Percentiles rank a stretch among this genome's conserved stretches.
Evolutionary conservation across 2,113 vertebrate species (phyloP).

Genomic region (Sylvilagus bachmani): DNA sequence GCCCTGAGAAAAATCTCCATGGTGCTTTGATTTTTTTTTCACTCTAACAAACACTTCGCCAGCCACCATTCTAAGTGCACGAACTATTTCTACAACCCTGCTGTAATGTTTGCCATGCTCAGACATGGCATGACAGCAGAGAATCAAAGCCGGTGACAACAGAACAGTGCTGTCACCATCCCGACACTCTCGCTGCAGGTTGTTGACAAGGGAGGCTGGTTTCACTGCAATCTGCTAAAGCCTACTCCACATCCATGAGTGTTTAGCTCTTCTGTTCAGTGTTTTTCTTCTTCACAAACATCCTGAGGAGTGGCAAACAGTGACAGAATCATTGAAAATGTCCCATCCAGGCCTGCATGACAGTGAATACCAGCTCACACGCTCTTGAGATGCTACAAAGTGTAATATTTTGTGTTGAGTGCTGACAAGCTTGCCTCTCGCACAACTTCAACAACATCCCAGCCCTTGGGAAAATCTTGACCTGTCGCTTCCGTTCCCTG

Average conservation of each 20-base stretch:
- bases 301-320: constrained; percentile 5
- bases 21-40: not conserved
- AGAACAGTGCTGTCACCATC: not conserved
- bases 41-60: not conserved
- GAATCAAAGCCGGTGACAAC: constrained; percentile 31
- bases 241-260: not conserved
- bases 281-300: constrained; percentile 42
- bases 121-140: constrained; percentile 12
- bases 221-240: constrained; percentile 48
- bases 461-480: constrained; percentile 33
- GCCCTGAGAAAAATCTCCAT: not conserved
- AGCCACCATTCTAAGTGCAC: not conserved
- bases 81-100: constrained; percentile 12
- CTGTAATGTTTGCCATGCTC: not conserved
- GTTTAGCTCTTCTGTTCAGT: constrained; percentile 33
- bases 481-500: not conserved
- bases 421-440: not conserved
- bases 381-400: constrained; percentile 35
- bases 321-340: constrained; percentile 55
- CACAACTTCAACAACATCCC: not conserved
- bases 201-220: not conserved
- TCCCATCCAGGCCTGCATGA: constrained; percentile 41
- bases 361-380: not conserved
- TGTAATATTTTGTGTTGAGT: constrained; percentile 34
- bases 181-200: not conserved